Percentiles rank a stretch among this genome's conserved stretches.
phyloP scores from a whole-genome alignment of 1,140 invertebrate genomes.

The Camponotus floridanus region DNA sequence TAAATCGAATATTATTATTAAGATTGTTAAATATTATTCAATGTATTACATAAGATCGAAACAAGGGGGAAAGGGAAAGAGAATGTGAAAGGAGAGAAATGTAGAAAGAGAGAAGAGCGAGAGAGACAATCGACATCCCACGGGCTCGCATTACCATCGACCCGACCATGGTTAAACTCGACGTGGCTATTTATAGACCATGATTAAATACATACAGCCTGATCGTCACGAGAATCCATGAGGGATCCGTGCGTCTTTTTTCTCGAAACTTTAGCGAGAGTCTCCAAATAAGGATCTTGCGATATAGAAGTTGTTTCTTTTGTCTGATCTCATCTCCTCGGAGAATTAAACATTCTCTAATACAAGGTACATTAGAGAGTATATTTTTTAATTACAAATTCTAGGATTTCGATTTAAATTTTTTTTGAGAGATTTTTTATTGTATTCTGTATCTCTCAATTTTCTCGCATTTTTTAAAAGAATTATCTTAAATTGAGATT shows the following conservation, averaged over 20 bases:
- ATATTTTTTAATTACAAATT: not conserved
- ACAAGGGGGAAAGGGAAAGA: constrained; percentile 32
- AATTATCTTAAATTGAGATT: constrained; percentile 4
- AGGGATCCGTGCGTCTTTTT: constrained; percentile 63
- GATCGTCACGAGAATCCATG: constrained; percentile 73
- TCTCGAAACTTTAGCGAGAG: constrained; percentile 51
- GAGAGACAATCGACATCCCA: constrained; percentile 69
- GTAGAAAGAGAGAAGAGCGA: not conserved
- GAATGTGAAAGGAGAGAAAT: not conserved
- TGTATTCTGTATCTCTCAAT: not conserved
- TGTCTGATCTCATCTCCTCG: constrained; percentile 16
- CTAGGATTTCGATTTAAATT: not conserved
- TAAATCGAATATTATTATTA: constrained; percentile 11
- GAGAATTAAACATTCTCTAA: not conserved
- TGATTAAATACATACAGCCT: constrained; percentile 76
- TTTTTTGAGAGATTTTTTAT: not conserved
- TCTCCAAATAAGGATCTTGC: constrained; percentile 42
- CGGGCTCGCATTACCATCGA: constrained; percentile 75
- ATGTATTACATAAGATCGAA: constrained; percentile 12
- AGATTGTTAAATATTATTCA: constrained; percentile 9
- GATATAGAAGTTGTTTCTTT: constrained; percentile 32
- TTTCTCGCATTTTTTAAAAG: not conserved
- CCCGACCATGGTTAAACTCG: constrained; percentile 59
- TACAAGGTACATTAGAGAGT: not conserved
- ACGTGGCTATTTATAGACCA: constrained; percentile 77